Percentiles rank a stretch among this genome's conserved stretches.
Evolutionary conservation across 2,797 vertebrate genomes (phyloP).

Genomic region (Tinamus major): DNA sequence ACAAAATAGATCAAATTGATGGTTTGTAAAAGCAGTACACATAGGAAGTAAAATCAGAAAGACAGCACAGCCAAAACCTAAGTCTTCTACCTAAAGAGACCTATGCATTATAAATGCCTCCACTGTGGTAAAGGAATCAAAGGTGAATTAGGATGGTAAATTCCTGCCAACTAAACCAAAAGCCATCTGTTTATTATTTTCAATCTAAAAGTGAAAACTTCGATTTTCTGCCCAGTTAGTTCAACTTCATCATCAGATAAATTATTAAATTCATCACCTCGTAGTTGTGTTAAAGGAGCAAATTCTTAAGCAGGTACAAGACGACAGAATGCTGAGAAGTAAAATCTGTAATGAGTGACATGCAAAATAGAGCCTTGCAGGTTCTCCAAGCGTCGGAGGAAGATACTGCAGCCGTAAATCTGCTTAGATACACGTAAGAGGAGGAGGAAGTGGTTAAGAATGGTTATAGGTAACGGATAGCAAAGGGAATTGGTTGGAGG

Average conservation of each 20-base stretch:
- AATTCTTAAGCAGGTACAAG: neutral
- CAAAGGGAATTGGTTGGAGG: neutral
- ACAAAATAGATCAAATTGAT: neutral
- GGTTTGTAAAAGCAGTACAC: neutral
- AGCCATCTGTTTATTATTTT: neutral
- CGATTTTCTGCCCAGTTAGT: neutral
- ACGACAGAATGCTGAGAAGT: neutral
- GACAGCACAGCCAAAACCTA: neutral
- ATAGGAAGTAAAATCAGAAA: neutral
- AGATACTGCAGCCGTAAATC: neutral
- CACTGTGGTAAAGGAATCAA: neutral
- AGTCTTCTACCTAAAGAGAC: neutral
- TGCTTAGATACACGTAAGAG: neutral
- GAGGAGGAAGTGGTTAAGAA: neutral
- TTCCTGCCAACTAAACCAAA: neutral
- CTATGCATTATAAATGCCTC: neutral
- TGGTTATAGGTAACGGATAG: neutral
- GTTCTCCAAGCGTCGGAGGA: neutral
- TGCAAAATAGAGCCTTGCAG: neutral
- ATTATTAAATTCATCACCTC: neutral
- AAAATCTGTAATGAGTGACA: neutral
- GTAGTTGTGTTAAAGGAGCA: neutral
- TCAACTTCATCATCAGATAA: conserved; percentile 4
- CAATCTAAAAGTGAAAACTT: neutral
- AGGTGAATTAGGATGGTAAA: neutral